Evolutionary conservation across 2,888 invertebrate genomes (phyloP), one percentile per base, ranked within the genome.

Genomic region (Ceramica pisi): DNA sequence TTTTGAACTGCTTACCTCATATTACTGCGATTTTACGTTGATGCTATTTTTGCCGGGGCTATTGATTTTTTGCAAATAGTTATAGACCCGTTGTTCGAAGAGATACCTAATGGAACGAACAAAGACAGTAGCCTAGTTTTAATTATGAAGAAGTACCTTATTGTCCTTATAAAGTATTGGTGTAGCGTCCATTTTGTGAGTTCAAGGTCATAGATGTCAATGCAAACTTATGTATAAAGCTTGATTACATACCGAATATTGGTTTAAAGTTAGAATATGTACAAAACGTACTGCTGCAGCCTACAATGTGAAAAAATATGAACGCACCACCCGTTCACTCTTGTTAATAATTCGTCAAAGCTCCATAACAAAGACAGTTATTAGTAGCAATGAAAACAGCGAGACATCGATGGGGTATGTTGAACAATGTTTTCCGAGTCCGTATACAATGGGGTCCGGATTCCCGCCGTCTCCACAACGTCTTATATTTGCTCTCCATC

Each of bases 1-100:
- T 93, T 94, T 94, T 93, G 91, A 92, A 94, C 91, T 91, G 91
- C 90, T 92, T 90, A 91, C 91, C 90, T 92, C 91, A 89, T 90
- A 82, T 72, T 74, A 88, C 86, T 88, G 83, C 83, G 82, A 88
- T 91, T 91, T 90, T 83, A 87, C 82, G 84, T 84, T 81, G 84
- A 85, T 88, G 83, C 87, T 87, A 86, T 89, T 88, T 88, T 85
- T 77, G 73, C 12, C n/a, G 38, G 38, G 59, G 14, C 10, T 71
- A 85, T 83, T 71, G 81, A 86, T 86, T 81, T 82, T 83, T 84
- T 72, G 67, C 64, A 44, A 46, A 56, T 69, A 61, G 66, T 67
- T 67, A 67, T 61, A 63, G 56, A 35, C 9, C 44, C 10, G 26
- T 41, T 38, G 56, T 60, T 23, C 41, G 46, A 4, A 44, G 1